These are phyloP conservation scores for Ammodytes marinus DNA, from an alignment of 2,113 vertebrate species.

Conservation along the genomic window DNA sequence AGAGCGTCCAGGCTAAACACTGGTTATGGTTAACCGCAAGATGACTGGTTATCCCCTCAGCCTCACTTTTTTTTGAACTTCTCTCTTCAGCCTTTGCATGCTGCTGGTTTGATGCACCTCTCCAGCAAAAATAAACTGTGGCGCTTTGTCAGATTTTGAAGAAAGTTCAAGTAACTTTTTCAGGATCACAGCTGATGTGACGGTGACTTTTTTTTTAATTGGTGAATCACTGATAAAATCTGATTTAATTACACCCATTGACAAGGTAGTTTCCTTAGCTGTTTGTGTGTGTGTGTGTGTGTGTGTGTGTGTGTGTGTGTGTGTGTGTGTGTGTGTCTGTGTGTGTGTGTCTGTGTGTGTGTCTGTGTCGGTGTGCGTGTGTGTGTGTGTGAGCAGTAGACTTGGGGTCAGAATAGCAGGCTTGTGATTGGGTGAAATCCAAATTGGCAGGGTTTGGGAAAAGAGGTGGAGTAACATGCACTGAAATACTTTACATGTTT, in stretches of 20 bases:
- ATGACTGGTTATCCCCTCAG: conserved; percentile 62
- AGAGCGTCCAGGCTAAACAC: conserved; percentile 63
- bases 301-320: background rate
- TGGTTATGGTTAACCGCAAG: conserved; percentile 71
- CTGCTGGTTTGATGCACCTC: conserved; percentile 50
- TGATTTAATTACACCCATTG: background rate
- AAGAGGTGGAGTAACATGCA: background rate
- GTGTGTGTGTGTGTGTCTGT: background rate
- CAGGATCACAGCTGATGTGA: conserved; percentile 30
- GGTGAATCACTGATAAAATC: background rate
- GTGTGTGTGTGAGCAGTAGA: background rate
- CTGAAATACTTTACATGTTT: background rate
- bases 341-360: background rate
- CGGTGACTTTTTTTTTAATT: background rate
- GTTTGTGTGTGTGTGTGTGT: background rate
- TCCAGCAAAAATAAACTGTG: conserved; percentile 65
- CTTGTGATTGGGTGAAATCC: conserved; percentile 27
- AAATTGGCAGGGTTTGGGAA: background rate
- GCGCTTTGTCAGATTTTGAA: conserved; percentile 49
- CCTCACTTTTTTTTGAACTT: conserved; percentile 16
- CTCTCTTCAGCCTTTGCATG: conserved; percentile 23
- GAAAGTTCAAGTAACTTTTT: conserved; percentile 55
- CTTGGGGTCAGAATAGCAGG: conserved; percentile 9
- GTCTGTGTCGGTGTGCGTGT: conserved; percentile 3
- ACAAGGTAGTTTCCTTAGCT: background rate